Conservation (phyloP, 2,113 vertebrate species). For the Castor canadensis region DNA sequence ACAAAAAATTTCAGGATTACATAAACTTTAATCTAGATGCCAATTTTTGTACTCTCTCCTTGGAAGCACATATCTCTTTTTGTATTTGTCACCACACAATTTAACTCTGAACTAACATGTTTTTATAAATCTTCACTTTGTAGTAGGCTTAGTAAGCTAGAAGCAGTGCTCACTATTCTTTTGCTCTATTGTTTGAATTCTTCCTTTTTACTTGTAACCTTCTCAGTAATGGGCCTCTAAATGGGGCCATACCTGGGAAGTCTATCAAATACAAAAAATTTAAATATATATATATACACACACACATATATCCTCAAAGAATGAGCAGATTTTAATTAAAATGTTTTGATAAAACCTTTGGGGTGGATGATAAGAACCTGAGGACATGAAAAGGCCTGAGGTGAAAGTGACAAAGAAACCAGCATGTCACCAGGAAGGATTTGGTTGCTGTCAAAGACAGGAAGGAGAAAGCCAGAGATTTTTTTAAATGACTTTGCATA, state of each 20-base stretch:
- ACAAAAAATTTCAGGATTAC: neutral
- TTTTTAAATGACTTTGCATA: neutral
- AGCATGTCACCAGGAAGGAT: neutral
- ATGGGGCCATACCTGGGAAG: neutral
- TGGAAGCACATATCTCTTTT: neutral
- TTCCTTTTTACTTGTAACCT: neutral
- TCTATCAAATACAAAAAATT: neutral
- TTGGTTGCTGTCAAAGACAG: neutral
- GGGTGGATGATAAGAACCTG: neutral
- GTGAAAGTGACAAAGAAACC: neutral
- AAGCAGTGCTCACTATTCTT: neutral
- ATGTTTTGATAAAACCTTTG: neutral
- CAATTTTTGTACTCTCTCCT: neutral
- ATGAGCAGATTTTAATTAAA: neutral
- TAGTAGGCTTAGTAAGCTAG: neutral
- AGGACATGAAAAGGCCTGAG: neutral
- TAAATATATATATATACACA: neutral
- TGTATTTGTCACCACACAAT: neutral
- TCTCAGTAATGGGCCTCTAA: neutral
- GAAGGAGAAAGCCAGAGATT: neutral
- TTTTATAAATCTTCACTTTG: neutral
- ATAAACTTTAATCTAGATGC: neutral
- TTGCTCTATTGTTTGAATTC: neutral
- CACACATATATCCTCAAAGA: neutral
- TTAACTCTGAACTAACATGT: neutral